phyloP scores from a whole-genome alignment of 2,888 invertebrate genomes.

The Ophioninae sp. region DNA sequence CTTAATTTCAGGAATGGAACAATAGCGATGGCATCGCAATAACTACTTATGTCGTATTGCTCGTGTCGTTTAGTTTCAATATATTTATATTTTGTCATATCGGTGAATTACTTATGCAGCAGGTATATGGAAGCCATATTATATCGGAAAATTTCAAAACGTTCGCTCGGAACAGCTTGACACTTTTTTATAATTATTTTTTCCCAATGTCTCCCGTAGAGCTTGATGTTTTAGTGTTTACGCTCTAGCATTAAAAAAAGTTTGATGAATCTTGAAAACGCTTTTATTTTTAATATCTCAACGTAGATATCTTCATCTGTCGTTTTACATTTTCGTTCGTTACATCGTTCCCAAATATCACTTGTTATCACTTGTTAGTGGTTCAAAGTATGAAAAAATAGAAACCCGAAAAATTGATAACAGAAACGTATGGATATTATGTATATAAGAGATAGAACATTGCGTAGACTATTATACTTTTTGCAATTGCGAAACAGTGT shows the following conservation, averaged over 20 bases:
- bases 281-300: too few relatives aligned
- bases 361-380: background rate
- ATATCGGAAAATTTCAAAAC: background rate
- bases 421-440: background rate
- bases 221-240: too few relatives aligned
- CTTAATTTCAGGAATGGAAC: constrained; percentile 52
- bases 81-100: constrained; percentile 63
- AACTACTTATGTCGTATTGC: constrained; percentile 47
- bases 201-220: too few relatives aligned
- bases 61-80: constrained; percentile 59
- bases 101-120: constrained; percentile 56
- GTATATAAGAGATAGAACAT: background rate
- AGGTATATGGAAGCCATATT: constrained; percentile 8
- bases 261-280: too few relatives aligned
- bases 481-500: constrained; percentile 40
- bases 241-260: too few relatives aligned
- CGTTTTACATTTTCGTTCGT: background rate
- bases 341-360: background rate
- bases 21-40: constrained; percentile 46
- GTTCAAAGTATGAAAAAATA: background rate
- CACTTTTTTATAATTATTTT: background rate
- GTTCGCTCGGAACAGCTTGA: background rate
- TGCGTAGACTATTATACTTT: background rate
- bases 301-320: too few relatives aligned
- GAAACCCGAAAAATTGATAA: too few relatives aligned